Evolutionary conservation across 2,888 invertebrate species (phyloP), one percentile per base, ranked within the genome.

Genomic region (Myopa tessellatipennis): DNA sequence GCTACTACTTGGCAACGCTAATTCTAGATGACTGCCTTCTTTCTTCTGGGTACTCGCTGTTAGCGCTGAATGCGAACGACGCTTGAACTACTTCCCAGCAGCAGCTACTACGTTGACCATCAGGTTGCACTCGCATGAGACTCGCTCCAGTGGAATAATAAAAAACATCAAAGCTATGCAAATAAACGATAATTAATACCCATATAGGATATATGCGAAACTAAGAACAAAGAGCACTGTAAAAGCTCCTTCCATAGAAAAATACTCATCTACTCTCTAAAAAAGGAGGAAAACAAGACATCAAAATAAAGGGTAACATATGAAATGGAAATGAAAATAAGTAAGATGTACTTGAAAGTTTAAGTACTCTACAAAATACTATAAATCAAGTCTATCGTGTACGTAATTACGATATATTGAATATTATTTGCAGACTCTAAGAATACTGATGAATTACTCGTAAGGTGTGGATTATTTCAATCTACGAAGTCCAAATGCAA

Each of bases 151-250:
- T 45, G 63, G 8, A 63, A 14, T n/a, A 55, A 55, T 16, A 55
- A 55, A 65, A 45, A 74, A 38, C n/a, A 38, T 52, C 65, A 73
- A 73, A 36, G 61, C 34, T 34, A 36, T 8, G 34, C 12, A 68
- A 75, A 75, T 34, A 68, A 55, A 68, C 12, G 68, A 67, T 70
- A 79, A 69, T 74, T 80, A 82, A 80, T 82, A 81, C 78, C 80
- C 81, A 80, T 79, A 79, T 78, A n/a, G n/a, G n/a, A 68, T 79
- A 72, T 60, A 10, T 45, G 77, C 36, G 60, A 78, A 76, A 71
- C 50, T 36, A 40, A 26, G 26, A 26, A 40, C 40, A 36, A 36
- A 67, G n/a, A 67, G 40, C 8, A 34, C 50, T 26, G n/a, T 26
- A 61, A 61, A 10, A 61, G 3, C 65, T 38, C 34, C 16, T 65